Conservation (phyloP, 37 sponge, comb jelly and placozoan species). For the Geodia barretti region DNA sequence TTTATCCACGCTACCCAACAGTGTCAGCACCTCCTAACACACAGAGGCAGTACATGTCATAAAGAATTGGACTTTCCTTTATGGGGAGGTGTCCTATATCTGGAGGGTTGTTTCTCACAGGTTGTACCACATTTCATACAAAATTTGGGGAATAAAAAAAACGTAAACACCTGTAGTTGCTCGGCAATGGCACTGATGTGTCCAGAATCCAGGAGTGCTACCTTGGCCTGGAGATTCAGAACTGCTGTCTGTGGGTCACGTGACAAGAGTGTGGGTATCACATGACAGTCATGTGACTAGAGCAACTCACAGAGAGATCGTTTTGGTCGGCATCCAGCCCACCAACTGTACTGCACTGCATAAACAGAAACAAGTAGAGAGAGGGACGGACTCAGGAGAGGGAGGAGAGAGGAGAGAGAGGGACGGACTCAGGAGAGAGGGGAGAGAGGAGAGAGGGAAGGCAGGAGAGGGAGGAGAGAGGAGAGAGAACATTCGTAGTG, state of each 20-base stretch:
- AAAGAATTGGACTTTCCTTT: too few relatives aligned
- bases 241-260: slow-evolving; percentile 21
- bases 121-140: too few relatives aligned
- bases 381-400: background rate
- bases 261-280: background rate
- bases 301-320: slow-evolving; percentile 49
- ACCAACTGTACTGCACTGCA: background rate
- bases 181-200: slow-evolving; percentile 40
- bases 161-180: slow-evolving; percentile 68
- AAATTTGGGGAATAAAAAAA: too few relatives aligned
- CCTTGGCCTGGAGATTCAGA: slow-evolving; percentile 63
- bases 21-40: slow-evolving; percentile 13
- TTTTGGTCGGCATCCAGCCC: slow-evolving; percentile 63
- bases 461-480: background rate
- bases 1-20: slow-evolving; percentile 13
- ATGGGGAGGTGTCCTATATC: too few relatives aligned
- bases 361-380: background rate
- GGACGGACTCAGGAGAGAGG: background rate
- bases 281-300: background rate
- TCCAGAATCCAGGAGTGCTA: slow-evolving; percentile 35
- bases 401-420: background rate
- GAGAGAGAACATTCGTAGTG: too few relatives aligned
- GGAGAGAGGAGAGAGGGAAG: background rate
- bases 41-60: too few relatives aligned
- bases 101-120: too few relatives aligned